These are phyloP conservation scores for Holothuria scabra DNA, from an alignment of 53 echinoderm and acorn worm species.

Conservation along the genomic window DNA sequence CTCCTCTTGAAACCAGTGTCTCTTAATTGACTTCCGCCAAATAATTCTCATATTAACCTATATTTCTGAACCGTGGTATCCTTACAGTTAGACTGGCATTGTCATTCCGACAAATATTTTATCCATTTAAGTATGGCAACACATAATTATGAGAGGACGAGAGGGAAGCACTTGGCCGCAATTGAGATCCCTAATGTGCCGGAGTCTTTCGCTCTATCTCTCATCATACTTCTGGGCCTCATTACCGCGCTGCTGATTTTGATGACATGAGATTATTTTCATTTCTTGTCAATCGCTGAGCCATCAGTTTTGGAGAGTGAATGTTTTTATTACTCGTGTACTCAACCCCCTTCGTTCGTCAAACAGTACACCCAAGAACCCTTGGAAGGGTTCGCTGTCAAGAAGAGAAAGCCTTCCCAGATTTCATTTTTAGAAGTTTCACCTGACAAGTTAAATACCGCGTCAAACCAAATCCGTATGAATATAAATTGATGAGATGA, in stretches of 20 bases:
- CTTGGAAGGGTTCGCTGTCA: constrained; percentile 29
- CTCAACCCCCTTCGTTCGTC: constrained; percentile 42
- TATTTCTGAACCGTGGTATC: too few species aligned
- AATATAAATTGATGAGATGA: constrained; percentile 33
- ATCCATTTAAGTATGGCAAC: too few species aligned
- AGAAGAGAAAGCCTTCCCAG: constrained; percentile 26
- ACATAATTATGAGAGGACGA: too few species aligned
- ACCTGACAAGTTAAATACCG: constrained; percentile 51
- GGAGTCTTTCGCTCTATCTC: neutral
- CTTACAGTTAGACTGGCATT: too few species aligned
- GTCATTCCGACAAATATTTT: too few species aligned
- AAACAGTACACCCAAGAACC: constrained; percentile 50
- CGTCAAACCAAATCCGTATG: constrained; percentile 49
- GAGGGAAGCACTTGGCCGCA: too few species aligned
- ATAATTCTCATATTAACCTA: too few species aligned
- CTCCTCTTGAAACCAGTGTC: too few species aligned
- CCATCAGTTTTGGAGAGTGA: constrained; percentile 32
- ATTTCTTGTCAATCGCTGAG: constrained; percentile 32
- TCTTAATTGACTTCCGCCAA: too few species aligned
- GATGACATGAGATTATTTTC: constrained; percentile 27
- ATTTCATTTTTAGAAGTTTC: constrained; percentile 28
- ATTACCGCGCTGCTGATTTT: constrained; percentile 8
- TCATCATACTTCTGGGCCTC: constrained; percentile 18
- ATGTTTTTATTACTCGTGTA: constrained; percentile 47
- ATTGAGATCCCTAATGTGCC: too few species aligned